Evolutionary conservation across 2,113 vertebrate species (phyloP).

Genomic region (Vidua macroura): DNA sequence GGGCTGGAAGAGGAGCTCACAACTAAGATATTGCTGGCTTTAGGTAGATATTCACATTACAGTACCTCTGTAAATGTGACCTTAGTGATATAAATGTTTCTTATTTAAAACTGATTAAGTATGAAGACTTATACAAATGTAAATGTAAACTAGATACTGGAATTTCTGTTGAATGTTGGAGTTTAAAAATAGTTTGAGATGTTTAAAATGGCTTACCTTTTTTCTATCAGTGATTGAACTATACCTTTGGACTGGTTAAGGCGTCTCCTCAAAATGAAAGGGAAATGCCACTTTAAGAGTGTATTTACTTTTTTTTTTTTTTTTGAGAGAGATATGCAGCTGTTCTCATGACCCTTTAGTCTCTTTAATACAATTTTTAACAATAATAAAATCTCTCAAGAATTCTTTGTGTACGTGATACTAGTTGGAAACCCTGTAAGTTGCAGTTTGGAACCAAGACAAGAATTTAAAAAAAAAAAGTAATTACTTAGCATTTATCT

Average conservation of each 20-base stretch:
- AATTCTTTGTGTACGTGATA: neutral
- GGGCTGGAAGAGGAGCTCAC: neutral
- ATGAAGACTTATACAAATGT: neutral
- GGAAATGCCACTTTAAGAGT: neutral
- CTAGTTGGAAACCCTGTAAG: neutral
- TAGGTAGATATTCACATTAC: neutral
- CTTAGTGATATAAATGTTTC: neutral
- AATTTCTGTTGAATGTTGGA: neutral
- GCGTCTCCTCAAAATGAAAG: neutral
- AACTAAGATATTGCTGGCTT: neutral
- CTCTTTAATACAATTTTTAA: neutral
- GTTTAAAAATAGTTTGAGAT: neutral
- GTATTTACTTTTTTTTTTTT: neutral
- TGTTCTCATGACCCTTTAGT: neutral
- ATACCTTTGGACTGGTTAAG: neutral
- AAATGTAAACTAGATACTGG: neutral
- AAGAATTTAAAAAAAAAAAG: neutral
- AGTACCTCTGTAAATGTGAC: neutral
- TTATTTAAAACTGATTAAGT: neutral
- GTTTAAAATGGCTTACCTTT: neutral
- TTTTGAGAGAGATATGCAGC: neutral
- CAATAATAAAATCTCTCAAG: neutral
- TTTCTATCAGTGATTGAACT: neutral
- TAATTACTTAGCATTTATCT: neutral
- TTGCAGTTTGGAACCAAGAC: neutral